Percentiles rank a stretch among this genome's conserved stretches.
Conservation (phyloP, 2,113 vertebrate species). For the Aviceda subcristata region DNA sequence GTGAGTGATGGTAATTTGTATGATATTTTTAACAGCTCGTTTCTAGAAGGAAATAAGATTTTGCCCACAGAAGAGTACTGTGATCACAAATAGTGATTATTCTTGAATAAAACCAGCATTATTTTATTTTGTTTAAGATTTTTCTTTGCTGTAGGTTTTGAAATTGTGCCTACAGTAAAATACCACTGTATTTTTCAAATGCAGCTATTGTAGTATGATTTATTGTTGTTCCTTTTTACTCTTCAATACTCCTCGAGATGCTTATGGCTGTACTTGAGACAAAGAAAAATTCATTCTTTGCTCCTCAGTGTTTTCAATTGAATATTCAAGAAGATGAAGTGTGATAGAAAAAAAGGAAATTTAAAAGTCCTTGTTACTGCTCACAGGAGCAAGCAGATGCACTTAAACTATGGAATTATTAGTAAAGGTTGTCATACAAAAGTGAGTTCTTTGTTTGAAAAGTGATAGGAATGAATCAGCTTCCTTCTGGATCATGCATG, state of each 20-base stretch:
- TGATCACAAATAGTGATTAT: background rate
- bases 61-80: background rate
- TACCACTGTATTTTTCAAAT: background rate
- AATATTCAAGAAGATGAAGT: background rate
- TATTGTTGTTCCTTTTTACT: background rate
- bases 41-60: background rate
- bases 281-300: background rate
- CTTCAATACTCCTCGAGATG: background rate
- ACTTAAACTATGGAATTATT: background rate
- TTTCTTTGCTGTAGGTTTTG: background rate
- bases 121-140: background rate
- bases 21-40: background rate
- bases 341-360: background rate
- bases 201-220: background rate
- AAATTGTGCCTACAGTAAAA: background rate
- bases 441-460: background rate
- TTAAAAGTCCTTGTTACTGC: background rate
- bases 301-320: background rate
- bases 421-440: background rate
- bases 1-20: slow-evolving; percentile 66
- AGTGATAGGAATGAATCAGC: background rate
- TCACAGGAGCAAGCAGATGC: background rate
- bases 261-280: background rate
- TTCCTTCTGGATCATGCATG: background rate
- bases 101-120: background rate